Base-by-base conservation (phyloP, 2,888 invertebrate species). In the Amorpha juglandis region DNA sequence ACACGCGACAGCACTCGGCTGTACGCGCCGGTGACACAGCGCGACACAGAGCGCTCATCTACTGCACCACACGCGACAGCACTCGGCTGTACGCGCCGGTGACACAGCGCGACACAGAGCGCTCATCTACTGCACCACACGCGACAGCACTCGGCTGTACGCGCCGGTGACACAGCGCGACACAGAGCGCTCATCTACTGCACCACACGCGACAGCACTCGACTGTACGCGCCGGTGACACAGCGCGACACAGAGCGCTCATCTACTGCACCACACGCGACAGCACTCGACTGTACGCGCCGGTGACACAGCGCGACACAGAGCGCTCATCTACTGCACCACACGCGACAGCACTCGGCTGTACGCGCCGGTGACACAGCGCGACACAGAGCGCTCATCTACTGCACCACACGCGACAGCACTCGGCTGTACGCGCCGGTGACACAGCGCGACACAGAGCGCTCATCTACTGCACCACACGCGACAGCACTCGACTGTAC, bases 31-130 rank as follows among this genome's bases (percentile, higher is more conserved):
- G 35, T 35, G 53, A 53, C 53, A 53, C 53, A 53, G 53, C 53
- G 53, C 53, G n/a, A 53, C 35, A 53, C 53, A 53, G 53, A 53
- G 53, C 53, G 53, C 53, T 53, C 53, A 35, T 53, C 53, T 53
- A 53, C 53, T 53, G 35, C 53, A 53, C 53, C 53, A 53, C 53
- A 27, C 52, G 52, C 52, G 52, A 52, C 27, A 52, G 52, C 52
- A 53, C 53, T 53, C 53, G 53, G 33, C 53, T 53, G 53, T 35
- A 53, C 53, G 53, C 53, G 35, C 53, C 53, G 53, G 53, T 53
- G 53, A 53, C 33, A 53, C 53, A 53, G 53, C 53, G 53, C 42
- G 11, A 42, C 38, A 58, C 38, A 58, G 35, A 55, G 42, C 58
- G 19, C 58, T 42, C 58, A 19, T 19, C 58, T 58, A 58, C 53